Evolutionary conservation across 2,888 invertebrate species (phyloP).

Genomic region (Sinelater perroti): DNA sequence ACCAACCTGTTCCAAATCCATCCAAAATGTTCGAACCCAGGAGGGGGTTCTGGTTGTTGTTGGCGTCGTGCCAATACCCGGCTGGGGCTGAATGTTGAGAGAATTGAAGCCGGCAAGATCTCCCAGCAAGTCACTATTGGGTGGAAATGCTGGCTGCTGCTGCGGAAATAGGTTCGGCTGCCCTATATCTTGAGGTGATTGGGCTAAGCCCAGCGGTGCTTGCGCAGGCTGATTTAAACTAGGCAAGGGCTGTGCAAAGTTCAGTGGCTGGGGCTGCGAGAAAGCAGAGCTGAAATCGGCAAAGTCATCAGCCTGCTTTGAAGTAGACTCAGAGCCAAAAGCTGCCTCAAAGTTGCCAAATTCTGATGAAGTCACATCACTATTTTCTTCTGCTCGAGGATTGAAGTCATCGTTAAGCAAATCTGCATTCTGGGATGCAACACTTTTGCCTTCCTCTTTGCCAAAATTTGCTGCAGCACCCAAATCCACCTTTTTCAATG

Average conservation of each 20-base stretch:
- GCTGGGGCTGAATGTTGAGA: slow-evolving; percentile 43
- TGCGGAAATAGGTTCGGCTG: slow-evolving; percentile 30
- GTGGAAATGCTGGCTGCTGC: slow-evolving; percentile 5
- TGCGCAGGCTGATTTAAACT: slow-evolving; percentile 13
- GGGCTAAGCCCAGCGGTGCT: slow-evolving; percentile 8
- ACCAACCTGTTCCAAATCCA: slow-evolving; percentile 46
- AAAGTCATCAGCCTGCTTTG: slow-evolving; percentile 69
- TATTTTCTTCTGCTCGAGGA: slow-evolving; percentile 62
- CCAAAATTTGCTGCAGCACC: slow-evolving; percentile 77
- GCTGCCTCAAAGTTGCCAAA: slow-evolving; percentile 84
- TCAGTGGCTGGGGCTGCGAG: slow-evolving; percentile 40
- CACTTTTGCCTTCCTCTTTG: slow-evolving; percentile 59
- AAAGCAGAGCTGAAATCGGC: slow-evolving; percentile 85
- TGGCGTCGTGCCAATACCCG: slow-evolving; percentile 21
- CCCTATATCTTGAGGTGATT: slow-evolving; percentile 17
- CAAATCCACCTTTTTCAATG: slow-evolving; percentile 68
- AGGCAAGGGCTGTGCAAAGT: not conserved
- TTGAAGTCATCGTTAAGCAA: slow-evolving; percentile 71
- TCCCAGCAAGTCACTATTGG: slow-evolving; percentile 51
- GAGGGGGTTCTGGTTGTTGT: slow-evolving; percentile 37
- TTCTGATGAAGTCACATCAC: slow-evolving; percentile 59
- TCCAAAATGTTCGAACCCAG: slow-evolving; percentile 43
- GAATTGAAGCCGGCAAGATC: slow-evolving; percentile 52
- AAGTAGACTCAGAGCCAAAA: slow-evolving; percentile 59
- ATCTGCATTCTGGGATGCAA: slow-evolving; percentile 61